Evolutionary conservation across 1,140 invertebrate genomes (phyloP), one percentile per base, ranked within the genome.

Genomic region (Fopius arisanus): DNA sequence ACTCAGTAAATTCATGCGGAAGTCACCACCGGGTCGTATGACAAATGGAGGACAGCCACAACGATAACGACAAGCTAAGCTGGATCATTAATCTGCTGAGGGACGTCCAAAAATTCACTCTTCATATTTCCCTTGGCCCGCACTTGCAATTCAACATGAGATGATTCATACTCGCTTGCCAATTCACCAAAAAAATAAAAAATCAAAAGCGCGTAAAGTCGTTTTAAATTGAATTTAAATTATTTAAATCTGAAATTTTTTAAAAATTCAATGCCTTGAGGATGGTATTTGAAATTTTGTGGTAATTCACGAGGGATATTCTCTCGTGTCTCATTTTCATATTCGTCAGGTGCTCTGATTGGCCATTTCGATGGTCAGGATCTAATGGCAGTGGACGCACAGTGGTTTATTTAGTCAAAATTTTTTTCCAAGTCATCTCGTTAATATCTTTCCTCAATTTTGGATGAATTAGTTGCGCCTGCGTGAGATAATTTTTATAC

Each of bases 101-200:
- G 3, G 26, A 29, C n/a, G 21, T 12, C 33, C 14, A 65, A 65
- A 65, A 43, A 63, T 72, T 9, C 21, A 29, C n/a, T 43, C 67
- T 67, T 73, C 12, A 67, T 73, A 73, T 73, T 73, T 73, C 48
- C 65, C 66, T 73, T 73, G 71, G 71, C 71, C 12, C 48, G 28
- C 14, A 41, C 29, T 51, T n/a, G 29, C 54, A 65, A 67, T 67
- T 31, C 65, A 37, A 59, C 23, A 33, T 65, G 62, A 65, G 16
- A 65, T 65, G 26, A 68, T 41, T 68, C 40, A 43, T 41, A 28
- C 26, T 23, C 21, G 10, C 26, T 72, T 66, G 29, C 37, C 70
- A 40, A 41, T 67, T 63, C n/a, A 7, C 10, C 6, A 59, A 59
- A 19, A 59, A 68, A 16, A 26, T 43, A 68, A 43, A 6, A 68